These are phyloP conservation scores for Acanthis flammea DNA, from an alignment of 2,797 vertebrate species.

Conservation along the genomic window DNA sequence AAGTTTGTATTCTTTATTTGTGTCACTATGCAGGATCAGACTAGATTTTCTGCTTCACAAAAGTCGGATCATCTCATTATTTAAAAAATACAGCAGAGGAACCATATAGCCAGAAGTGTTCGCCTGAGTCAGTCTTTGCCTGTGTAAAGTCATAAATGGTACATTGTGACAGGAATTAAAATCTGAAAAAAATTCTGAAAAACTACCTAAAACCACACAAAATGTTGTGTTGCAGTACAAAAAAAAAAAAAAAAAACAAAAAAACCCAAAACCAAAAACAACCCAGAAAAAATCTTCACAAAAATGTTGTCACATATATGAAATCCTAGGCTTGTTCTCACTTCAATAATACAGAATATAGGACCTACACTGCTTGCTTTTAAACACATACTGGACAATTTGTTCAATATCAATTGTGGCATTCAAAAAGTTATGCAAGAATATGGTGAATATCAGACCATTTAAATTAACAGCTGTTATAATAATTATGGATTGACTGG, in stretches of 20 bases:
- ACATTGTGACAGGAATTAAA: neutral
- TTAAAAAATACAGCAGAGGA: conserved; percentile 40
- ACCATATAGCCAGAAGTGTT: neutral
- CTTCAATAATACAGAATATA: neutral
- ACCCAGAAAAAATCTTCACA: neutral
- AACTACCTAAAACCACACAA: neutral
- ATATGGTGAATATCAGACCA: neutral
- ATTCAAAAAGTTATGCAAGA: neutral
- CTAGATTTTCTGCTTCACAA: conserved; percentile 31
- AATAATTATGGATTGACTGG: neutral
- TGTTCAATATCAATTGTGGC: neutral
- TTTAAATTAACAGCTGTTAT: neutral
- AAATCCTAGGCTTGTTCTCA: neutral
- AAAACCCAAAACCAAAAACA: too few species aligned
- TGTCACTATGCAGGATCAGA: conserved; percentile 23
- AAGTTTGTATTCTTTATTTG: conserved; percentile 20
- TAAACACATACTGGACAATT: neutral
- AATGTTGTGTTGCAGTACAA: neutral
- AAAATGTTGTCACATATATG: neutral
- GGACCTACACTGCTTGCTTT: neutral
- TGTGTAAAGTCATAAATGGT: conserved; percentile 14
- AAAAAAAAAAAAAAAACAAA: neutral
- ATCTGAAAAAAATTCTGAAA: neutral
- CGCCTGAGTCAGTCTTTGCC: neutral
- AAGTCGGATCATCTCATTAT: conserved; percentile 25